Base-by-base conservation (phyloP, 2,113 vertebrate genomes). In the Poecilia latipinna region DNA sequence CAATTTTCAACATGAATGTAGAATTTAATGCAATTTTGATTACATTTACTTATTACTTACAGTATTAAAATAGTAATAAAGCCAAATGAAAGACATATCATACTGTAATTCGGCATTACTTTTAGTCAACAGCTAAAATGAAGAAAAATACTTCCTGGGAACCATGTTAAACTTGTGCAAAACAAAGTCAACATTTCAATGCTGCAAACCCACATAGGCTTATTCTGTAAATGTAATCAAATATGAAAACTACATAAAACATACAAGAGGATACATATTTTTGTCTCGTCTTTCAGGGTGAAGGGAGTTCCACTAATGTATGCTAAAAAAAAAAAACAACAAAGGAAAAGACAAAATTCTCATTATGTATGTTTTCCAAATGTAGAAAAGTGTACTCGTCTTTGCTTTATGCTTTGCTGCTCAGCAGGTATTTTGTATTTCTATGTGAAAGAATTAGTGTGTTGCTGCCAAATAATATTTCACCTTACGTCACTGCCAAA, bases 401-500 rank as follows among this genome's bases (percentile, higher is more conserved):
- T 51, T 11, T 72, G 11, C 26, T 65, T 61, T 26, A 13, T 8
- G 72, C 39, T 61, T 61, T 26, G 10, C 17, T 48, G 17, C 51
- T 57, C 17, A 24, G 10, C 7, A 32, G 31, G 68, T 44, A 64
- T 42, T 61, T 22, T 1, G 29, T 3, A 68, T 48, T 68, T 72
- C 69, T 24, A 11, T 33, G n/a, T 44, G 48, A 15, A 60, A 72
- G 65, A 42, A 70, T 48, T 12, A 32, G 22, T 74, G 62, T 76
- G 26, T 70, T 44, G 7, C 57, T 61, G 72, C 28, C 32, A 26
- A 26, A 75, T 24, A 62, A 51, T 28, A 10, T 54, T 80, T 73
- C 0, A 57, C 48, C 17, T 68, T n/a, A 60, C 12, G 22, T 42
- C 44, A 31, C 54, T 28, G 19, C 35, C 37, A 39, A 57, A 28